A percentile compares a stretch with the other conserved stretches of the same genome.
Conservation (phyloP, 2,888 invertebrate species). For the Escarpia spicata region DNA sequence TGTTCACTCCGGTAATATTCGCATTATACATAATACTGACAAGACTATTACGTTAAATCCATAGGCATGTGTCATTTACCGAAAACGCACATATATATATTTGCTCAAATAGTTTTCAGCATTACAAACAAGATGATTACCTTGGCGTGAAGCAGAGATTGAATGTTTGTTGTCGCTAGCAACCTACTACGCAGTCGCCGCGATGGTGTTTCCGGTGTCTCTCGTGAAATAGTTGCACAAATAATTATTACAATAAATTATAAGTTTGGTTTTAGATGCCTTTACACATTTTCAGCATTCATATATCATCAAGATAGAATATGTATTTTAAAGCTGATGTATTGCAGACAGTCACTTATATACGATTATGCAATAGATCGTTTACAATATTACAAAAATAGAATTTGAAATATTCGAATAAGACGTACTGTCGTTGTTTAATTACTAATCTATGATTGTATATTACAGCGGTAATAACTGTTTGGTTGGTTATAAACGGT, state of each 20-base stretch:
- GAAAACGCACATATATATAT: not conserved
- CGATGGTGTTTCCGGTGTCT: not conserved
- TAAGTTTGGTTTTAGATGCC: too few species aligned
- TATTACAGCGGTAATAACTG: not conserved
- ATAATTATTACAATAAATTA: not conserved
- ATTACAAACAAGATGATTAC: not conserved
- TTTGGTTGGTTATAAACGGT: not conserved
- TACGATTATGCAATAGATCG: too few species aligned
- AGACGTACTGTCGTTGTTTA: not conserved
- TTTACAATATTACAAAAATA: too few species aligned
- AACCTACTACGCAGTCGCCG: slow-evolving; percentile 11
- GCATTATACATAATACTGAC: not conserved
- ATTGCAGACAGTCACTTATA: too few species aligned
- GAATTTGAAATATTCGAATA: too few species aligned
- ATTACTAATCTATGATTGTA: not conserved
- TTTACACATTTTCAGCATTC: too few species aligned
- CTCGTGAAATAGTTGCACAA: not conserved
- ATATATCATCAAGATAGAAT: too few species aligned
- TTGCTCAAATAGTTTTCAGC: not conserved
- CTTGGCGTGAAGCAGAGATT: not conserved
- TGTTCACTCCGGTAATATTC: not conserved
- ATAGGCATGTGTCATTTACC: not conserved
- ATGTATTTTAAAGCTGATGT: too few species aligned
- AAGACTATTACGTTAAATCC: not conserved
- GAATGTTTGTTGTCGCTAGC: slow-evolving; percentile 16